These are phyloP conservation scores for Himantopus leucocephalus DNA, from an alignment of 2,113 vertebrate genomes.

Conservation along the genomic window DNA sequence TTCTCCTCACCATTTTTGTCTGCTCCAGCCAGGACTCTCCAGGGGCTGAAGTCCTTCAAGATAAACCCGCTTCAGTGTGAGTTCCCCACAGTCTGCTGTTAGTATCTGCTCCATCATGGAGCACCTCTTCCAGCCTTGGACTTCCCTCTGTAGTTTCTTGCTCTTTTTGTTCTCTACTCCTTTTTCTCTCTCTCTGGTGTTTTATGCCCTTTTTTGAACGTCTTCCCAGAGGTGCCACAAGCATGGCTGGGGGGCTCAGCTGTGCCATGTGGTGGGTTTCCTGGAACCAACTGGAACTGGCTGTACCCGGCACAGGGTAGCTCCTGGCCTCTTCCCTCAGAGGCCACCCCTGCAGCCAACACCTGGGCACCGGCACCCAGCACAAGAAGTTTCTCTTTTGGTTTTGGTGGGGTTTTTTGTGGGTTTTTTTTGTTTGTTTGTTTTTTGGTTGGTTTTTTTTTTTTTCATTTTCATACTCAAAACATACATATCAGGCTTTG, in stretches of 20 bases:
- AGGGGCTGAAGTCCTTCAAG: background rate
- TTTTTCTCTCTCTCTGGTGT: background rate
- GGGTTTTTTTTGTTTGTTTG: too few relatives aligned
- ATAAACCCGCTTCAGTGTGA: background rate
- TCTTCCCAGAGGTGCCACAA: fast-evolving
- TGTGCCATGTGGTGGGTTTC: fast-evolving
- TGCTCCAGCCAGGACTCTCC: background rate
- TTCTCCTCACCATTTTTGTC: background rate
- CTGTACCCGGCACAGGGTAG: fast-evolving
- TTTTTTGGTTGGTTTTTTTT: background rate
- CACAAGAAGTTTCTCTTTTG: background rate
- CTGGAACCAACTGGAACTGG: background rate
- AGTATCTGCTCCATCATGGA: background rate
- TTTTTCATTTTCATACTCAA: background rate
- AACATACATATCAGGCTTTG: background rate
- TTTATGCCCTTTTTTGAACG: background rate
- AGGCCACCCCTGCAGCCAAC: background rate
- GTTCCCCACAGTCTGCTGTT: background rate
- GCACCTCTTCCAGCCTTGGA: background rate
- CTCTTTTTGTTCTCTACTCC: background rate
- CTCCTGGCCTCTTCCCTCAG: too few relatives aligned
- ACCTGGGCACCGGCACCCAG: fast-evolving
- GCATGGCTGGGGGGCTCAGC: background rate
- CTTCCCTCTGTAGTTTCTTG: background rate
- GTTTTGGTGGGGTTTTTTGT: too few relatives aligned